These are phyloP conservation scores for Ganaspis brasiliensis DNA, from an alignment of 2,888 invertebrate species.

Conservation along the genomic window DNA sequence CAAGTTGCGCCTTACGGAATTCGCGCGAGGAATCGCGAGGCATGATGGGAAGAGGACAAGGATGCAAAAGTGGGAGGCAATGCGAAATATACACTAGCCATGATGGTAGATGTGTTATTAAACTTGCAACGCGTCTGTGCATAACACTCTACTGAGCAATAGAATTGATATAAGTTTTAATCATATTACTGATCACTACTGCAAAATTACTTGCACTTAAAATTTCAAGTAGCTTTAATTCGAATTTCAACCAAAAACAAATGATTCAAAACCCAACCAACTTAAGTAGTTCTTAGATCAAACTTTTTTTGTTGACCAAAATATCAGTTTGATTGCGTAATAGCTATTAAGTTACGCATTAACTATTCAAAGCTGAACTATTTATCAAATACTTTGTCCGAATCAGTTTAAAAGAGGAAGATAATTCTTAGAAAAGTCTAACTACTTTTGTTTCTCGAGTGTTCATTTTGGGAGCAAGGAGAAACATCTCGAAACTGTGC, in stretches of 20 bases:
- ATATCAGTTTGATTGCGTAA: too few species aligned
- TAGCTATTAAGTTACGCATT: too few species aligned
- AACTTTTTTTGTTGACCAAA: too few species aligned
- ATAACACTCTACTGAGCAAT: not conserved
- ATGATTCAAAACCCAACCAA: too few species aligned
- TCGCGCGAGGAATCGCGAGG: constrained; percentile 51
- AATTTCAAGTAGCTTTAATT: too few species aligned
- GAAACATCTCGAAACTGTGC: constrained; percentile 37
- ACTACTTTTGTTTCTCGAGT: not conserved
- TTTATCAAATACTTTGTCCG: too few species aligned
- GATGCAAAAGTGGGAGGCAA: constrained; percentile 40
- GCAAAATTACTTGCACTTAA: not conserved
- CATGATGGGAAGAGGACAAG: constrained; percentile 40
- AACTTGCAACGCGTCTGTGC: constrained; percentile 24
- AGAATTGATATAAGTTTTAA: constrained; percentile 18
- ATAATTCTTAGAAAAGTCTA: too few species aligned
- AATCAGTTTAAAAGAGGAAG: too few species aligned
- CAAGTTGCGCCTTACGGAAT: constrained; percentile 68
- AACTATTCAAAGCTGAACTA: too few species aligned
- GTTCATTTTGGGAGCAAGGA: constrained; percentile 8
- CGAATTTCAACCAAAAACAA: too few species aligned
- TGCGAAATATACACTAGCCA: constrained; percentile 3
- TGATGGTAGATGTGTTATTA: constrained; percentile 11
- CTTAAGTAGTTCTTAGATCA: too few species aligned
- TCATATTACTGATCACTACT: constrained; percentile 6